Conservation (phyloP, 1,140 invertebrate genomes). For the Hyphantria cunea region DNA sequence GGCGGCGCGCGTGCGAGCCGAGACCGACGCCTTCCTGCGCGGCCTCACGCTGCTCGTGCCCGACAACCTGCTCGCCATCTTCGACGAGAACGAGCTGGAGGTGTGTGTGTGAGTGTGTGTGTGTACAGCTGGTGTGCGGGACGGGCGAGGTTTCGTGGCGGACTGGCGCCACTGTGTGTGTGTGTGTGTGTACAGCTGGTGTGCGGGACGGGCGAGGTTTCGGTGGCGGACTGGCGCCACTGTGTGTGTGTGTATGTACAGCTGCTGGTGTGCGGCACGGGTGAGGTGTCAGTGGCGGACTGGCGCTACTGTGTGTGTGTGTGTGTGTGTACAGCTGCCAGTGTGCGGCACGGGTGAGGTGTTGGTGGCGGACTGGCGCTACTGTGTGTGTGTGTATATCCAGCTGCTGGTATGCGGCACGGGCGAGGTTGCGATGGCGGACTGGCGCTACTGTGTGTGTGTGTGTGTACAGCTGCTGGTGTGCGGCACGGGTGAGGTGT, state of each 20-base stretch:
- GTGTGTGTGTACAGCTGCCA: too few species aligned
- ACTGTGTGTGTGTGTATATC: too few species aligned
- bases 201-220: too few species aligned
- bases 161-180: too few species aligned
- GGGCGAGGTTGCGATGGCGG: too few species aligned
- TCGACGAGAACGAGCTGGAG: constrained; percentile 88
- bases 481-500: constrained; percentile 82
- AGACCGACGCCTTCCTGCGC: constrained; percentile 94
- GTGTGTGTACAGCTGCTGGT: too few species aligned
- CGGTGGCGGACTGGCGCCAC: too few species aligned
- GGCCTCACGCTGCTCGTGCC: constrained; percentile 96
- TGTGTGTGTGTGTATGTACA: too few species aligned
- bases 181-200: too few species aligned
- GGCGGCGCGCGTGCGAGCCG: constrained; percentile 89
- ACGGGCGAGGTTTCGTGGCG: too few species aligned
- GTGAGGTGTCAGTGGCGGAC: constrained; percentile 93
- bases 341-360: constrained; percentile 83
- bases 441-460: too few species aligned
- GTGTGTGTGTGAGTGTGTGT: neutral
- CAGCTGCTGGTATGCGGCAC: neutral
- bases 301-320: constrained; percentile 82
- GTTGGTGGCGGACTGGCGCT: constrained; percentile 94
- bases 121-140: neutral
- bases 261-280: too few species aligned
- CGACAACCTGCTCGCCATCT: constrained; percentile 95